These are phyloP conservation scores for Pangasianodon gigas DNA, from an alignment of 2,113 vertebrate genomes.

Conservation along the genomic window DNA sequence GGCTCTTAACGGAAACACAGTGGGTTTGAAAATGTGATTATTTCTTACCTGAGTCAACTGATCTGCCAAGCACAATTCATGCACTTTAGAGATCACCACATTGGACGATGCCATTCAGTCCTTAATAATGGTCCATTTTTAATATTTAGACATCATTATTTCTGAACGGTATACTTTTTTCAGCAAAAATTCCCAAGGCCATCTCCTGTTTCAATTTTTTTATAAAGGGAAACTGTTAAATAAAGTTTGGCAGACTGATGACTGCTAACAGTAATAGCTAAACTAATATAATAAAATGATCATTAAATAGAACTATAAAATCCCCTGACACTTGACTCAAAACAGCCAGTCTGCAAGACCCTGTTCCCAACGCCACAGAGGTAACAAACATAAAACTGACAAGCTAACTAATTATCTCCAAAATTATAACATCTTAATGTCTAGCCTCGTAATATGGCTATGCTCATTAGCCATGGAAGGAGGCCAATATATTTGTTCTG, in stretches of 20 bases:
- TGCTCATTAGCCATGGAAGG: slow-evolving; percentile 58
- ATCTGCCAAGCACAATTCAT: neutral
- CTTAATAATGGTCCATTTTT: neutral
- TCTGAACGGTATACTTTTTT: neutral
- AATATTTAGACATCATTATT: neutral
- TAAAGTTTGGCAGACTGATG: neutral
- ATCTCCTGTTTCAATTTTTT: neutral
- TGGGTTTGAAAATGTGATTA: slow-evolving; percentile 1
- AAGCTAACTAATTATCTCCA: slow-evolving; percentile 78
- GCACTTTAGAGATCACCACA: neutral
- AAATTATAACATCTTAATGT: slow-evolving; percentile 81
- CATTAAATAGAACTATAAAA: slow-evolving; percentile 46
- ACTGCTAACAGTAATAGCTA: slow-evolving; percentile 29
- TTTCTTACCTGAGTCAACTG: neutral
- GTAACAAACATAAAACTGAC: slow-evolving; percentile 77
- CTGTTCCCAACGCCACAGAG: slow-evolving; percentile 65
- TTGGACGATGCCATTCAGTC: neutral
- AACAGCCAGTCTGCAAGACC: slow-evolving; percentile 67
- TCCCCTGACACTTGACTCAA: slow-evolving; percentile 21
- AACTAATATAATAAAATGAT: slow-evolving; percentile 38
- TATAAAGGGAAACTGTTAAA: neutral
- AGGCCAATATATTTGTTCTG: slow-evolving; percentile 52
- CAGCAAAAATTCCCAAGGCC: neutral
- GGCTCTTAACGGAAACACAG: neutral
- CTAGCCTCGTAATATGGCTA: slow-evolving; percentile 61